Percentiles rank a stretch among this genome's conserved stretches.
phyloP scores from a whole-genome alignment of 1,140 invertebrate genomes.

The Sycophila sp. region DNA sequence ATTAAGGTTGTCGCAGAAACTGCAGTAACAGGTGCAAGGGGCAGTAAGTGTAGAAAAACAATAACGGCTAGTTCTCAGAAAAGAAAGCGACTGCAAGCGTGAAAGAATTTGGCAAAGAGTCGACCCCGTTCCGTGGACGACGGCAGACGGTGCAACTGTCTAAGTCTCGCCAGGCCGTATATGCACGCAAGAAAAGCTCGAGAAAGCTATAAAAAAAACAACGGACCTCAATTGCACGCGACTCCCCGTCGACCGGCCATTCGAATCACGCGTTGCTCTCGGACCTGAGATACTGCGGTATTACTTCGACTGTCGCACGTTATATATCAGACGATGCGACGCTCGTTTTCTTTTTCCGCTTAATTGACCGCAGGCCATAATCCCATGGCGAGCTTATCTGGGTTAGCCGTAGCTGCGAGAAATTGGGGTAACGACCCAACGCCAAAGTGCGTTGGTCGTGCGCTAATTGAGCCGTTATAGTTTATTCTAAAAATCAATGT shows the following conservation, averaged over 20 bases:
- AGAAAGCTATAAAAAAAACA: slow-evolving; percentile 14
- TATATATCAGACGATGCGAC: too few species aligned
- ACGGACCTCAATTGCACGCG: slow-evolving; percentile 12
- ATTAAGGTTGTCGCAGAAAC: not conserved
- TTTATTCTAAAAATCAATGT: too few species aligned
- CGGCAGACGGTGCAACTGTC: too few species aligned
- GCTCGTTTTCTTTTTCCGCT: not conserved
- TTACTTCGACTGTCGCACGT: too few species aligned
- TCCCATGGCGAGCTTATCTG: too few species aligned
- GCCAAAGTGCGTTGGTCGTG: too few species aligned
- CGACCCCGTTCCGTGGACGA: slow-evolving; percentile 23
- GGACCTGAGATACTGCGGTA: not conserved
- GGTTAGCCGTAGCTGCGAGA: too few species aligned
- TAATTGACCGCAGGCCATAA: not conserved
- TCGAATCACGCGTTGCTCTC: not conserved
- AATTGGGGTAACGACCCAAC: too few species aligned
- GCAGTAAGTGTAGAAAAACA: slow-evolving; percentile 1
- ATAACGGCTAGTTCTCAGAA: slow-evolving; percentile 24
- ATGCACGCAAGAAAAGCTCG: too few species aligned
- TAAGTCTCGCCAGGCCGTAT: too few species aligned
- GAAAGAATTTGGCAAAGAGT: slow-evolving; percentile 31
- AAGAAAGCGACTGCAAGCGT: slow-evolving; percentile 20
- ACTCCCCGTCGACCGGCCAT: slow-evolving; percentile 5
- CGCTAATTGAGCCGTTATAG: too few species aligned
- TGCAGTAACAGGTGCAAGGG: too few species aligned